Evolutionary conservation across 2,113 vertebrate genomes (phyloP).

Genomic region (Poecilia latipinna): DNA sequence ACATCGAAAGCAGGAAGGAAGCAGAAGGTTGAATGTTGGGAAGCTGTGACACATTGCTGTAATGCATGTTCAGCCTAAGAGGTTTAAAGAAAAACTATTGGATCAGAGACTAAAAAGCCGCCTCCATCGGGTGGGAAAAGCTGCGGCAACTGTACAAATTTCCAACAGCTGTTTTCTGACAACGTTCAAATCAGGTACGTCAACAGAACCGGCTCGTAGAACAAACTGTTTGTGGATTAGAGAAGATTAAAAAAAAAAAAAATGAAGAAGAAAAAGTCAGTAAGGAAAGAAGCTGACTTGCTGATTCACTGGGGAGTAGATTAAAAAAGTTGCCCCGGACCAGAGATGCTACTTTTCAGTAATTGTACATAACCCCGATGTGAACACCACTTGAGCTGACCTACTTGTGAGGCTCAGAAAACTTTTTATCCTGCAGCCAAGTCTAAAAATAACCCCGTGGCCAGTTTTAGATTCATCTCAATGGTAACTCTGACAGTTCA

Average conservation of each 20-base stretch:
- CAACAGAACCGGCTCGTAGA: conserved; percentile 36
- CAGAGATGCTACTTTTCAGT: conserved; percentile 75
- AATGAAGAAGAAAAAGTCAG: conserved; percentile 19
- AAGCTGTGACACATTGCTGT: conserved; percentile 7
- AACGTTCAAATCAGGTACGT: conserved; percentile 20
- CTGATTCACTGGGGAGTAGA: conserved; percentile 64
- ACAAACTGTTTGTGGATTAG: conserved; percentile 55
- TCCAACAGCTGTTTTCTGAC: conserved; percentile 38
- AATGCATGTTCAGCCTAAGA: conserved; percentile 4
- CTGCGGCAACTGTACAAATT: conserved; percentile 18
- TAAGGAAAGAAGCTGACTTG: conserved; percentile 52
- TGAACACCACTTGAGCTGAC: conserved; percentile 78
- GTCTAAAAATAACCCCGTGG: conserved; percentile 82
- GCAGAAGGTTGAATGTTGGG: conserved; percentile 11
- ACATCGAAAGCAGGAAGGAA: conserved; percentile 1
- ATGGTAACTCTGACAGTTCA: conserved; percentile 75
- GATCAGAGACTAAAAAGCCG: conserved; percentile 14
- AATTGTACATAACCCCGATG: conserved; percentile 80
- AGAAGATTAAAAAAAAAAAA: conserved; percentile 8
- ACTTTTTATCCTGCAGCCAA: conserved; percentile 76
- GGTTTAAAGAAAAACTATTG: conserved; percentile 6
- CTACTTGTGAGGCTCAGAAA: conserved; percentile 81
- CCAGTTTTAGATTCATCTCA: conserved; percentile 80
- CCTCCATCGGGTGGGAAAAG: conserved; percentile 7
- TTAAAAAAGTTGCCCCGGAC: conserved; percentile 73